Conservation (phyloP, 92 coral and sea anemone genomes). For the Zoanthus sociatus region DNA sequence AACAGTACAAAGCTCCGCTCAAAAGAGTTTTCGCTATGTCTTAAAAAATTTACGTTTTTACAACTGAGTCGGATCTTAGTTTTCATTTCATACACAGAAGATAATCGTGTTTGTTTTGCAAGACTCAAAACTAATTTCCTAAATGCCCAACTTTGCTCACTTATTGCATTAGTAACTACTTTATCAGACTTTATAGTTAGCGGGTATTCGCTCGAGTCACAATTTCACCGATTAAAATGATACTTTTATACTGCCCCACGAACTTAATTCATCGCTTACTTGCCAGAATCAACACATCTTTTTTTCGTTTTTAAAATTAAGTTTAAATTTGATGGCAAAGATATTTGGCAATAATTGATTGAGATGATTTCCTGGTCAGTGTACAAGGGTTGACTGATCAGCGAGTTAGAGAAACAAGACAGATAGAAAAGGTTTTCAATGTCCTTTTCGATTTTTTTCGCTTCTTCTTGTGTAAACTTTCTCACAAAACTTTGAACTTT, state of each 20-base stretch:
- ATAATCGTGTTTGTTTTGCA: conserved; percentile 39
- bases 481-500: conserved; percentile 32
- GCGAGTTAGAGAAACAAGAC: conserved; percentile 25
- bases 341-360: background rate
- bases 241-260: background rate
- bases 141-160: conserved; percentile 43
- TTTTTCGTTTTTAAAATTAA: background rate
- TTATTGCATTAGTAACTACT: conserved; percentile 32
- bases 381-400: background rate
- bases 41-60: conserved; percentile 12
- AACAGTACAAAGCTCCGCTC: background rate
- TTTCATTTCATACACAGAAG: conserved; percentile 4
- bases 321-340: background rate
- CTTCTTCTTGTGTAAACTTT: conserved; percentile 9
- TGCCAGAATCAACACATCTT: conserved; percentile 1
- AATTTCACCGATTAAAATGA: background rate
- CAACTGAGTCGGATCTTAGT: conserved; percentile 10
- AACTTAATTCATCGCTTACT: background rate
- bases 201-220: background rate
- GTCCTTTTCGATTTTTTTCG: background rate
- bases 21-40: conserved; percentile 7
- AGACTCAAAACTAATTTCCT: conserved; percentile 39
- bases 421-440: conserved; percentile 5
- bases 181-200: too few relatives aligned
- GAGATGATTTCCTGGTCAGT: background rate